These are phyloP conservation scores for Pherbina coryleti DNA, from an alignment of 2,888 invertebrate species.

Conservation along the genomic window DNA sequence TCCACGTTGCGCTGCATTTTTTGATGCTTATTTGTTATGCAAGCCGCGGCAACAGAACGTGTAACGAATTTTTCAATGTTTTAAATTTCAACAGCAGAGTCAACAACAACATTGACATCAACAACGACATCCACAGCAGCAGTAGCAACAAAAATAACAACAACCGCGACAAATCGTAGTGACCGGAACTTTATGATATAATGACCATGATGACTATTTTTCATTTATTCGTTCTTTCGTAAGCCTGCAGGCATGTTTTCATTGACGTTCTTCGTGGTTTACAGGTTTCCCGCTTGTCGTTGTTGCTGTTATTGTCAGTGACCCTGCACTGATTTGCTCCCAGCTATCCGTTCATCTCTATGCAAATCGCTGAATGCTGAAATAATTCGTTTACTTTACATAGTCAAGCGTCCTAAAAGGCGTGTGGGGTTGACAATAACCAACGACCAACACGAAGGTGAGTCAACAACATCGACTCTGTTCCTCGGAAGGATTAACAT, in stretches of 20 bases:
- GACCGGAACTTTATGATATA: slow-evolving; percentile 9
- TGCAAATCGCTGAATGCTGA: background rate
- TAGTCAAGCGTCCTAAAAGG: background rate
- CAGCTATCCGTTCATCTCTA: too few relatives aligned
- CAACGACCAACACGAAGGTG: background rate
- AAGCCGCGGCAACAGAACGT: background rate
- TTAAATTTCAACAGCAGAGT: background rate
- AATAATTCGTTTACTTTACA: slow-evolving; percentile 1
- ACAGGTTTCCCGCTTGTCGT: too few relatives aligned
- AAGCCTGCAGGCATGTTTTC: background rate
- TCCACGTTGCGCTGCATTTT: background rate
- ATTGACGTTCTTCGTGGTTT: too few relatives aligned
- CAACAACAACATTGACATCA: too few relatives aligned
- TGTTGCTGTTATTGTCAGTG: too few relatives aligned
- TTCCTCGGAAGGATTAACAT: too few relatives aligned
- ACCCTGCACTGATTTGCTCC: too few relatives aligned
- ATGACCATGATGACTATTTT: slow-evolving; percentile 9
- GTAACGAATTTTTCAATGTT: background rate
- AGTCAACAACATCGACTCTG: too few relatives aligned
- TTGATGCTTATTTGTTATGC: background rate
- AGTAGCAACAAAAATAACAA: too few relatives aligned
- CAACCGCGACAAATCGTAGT: background rate
- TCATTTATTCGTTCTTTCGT: background rate
- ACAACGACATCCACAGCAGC: too few relatives aligned
- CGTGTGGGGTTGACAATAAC: background rate